Conservation (phyloP, 2,113 vertebrate genomes). For the Chlamydotis undulata region DNA sequence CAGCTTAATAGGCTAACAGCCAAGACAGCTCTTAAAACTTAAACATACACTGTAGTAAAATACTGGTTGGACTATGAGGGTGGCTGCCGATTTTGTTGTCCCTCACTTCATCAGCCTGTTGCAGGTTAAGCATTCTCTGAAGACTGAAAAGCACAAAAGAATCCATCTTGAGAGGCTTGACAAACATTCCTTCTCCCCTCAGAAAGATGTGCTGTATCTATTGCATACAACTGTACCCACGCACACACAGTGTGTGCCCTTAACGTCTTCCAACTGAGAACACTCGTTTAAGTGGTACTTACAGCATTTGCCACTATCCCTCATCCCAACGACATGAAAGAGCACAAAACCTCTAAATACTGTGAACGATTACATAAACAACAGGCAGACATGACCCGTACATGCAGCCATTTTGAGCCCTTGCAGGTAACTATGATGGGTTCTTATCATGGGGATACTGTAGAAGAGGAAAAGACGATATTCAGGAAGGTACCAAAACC, state of each 20-base stretch:
- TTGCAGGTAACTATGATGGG: not conserved
- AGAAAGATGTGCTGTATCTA: not conserved
- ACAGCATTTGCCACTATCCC: not conserved
- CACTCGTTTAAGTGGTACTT: not conserved
- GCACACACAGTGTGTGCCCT: not conserved
- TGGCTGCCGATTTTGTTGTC: slow-evolving; percentile 23
- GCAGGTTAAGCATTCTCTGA: not conserved
- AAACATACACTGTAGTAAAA: slow-evolving; percentile 34
- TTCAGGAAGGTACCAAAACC: not conserved
- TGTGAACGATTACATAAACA: not conserved
- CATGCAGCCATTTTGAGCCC: not conserved
- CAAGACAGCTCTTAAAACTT: slow-evolving; percentile 36
- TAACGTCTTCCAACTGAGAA: not conserved
- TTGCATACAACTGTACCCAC: not conserved
- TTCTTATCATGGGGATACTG: not conserved
- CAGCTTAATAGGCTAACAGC: slow-evolving; percentile 36
- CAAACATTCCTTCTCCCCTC: not conserved
- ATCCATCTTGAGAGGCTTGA: not conserved
- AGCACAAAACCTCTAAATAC: not conserved
- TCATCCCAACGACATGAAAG: not conserved
- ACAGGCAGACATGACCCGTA: not conserved
- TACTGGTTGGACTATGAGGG: not conserved
- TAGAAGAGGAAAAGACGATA: not conserved
- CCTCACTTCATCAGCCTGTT: not conserved
- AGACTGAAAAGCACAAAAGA: not conserved